Evolutionary conservation across 2,888 invertebrate species (phyloP).

Genomic region (Sphaerophoria rueppellii): DNA sequence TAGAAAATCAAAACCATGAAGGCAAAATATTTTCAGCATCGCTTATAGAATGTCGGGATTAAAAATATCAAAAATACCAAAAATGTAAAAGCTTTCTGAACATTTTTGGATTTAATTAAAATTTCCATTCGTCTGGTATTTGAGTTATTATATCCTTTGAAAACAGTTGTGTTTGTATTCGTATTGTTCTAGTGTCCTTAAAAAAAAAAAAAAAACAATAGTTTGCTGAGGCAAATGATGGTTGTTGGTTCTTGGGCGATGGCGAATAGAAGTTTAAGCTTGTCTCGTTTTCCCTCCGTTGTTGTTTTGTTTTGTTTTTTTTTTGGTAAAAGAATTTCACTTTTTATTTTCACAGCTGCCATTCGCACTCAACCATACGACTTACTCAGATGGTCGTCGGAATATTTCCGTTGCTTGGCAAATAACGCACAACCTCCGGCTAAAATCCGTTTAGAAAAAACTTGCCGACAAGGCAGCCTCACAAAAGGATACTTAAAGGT

Average conservation of each 20-base stretch:
- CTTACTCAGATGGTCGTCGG: slow-evolving; percentile 91
- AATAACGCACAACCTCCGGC: slow-evolving; percentile 91
- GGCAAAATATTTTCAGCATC: not conserved
- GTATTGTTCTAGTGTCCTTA: slow-evolving; percentile 24
- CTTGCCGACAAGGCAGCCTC: slow-evolving; percentile 89
- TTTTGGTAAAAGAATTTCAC: slow-evolving; percentile 25
- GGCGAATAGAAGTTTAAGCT: slow-evolving; percentile 1
- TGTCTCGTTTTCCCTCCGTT: not conserved
- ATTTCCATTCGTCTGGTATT: slow-evolving; percentile 26
- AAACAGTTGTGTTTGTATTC: not conserved
- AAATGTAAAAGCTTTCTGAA: slow-evolving; percentile 14
- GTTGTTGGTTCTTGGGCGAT: slow-evolving; percentile 5
- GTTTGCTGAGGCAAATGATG: not conserved
- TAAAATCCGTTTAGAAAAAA: slow-evolving; percentile 89
- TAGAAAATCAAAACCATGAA: no score
- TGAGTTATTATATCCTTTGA: slow-evolving; percentile 40
- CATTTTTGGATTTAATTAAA: slow-evolving; percentile 50
- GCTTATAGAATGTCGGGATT: not conserved
- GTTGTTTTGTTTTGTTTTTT: not conserved
- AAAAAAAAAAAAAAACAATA: slow-evolving; percentile 5
- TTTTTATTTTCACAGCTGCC: slow-evolving; percentile 84
- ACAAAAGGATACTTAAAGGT: slow-evolving; percentile 91
- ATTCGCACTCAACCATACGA: slow-evolving; percentile 95
- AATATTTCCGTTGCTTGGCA: slow-evolving; percentile 91
- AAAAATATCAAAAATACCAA: slow-evolving; percentile 20